Evolutionary conservation across 2,113 vertebrate species (phyloP), one percentile per base, ranked within the genome.

Genomic region (Pomatorhinus ruficollis): DNA sequence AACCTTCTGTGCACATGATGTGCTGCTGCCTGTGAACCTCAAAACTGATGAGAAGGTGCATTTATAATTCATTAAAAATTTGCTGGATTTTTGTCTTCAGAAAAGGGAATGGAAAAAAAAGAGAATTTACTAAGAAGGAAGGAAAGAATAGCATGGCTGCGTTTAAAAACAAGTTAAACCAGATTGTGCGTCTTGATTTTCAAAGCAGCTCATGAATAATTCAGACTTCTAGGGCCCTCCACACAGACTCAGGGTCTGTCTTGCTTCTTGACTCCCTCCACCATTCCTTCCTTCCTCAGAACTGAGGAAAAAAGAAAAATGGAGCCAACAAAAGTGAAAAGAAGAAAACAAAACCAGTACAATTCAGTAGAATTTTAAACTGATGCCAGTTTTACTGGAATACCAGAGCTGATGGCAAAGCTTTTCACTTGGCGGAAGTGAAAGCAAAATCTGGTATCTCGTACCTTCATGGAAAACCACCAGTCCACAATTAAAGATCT

Each of bases 21-120:
- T 76, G 94, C 96, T 85, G 63, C 95, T 89, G 79, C 64, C 81
- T 33, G 79, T 25, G 57, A 96, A 95, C 27, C 35, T 96, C 81
- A n/a, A 40, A 83, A 95, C 49, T 45, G 63, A 78, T 20, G 57
- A 93, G 91, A 95, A 50, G 80, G 71, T 84, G 72, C 76, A 93
- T 85, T 97, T 89, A 97, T 97, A 94, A 98, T 97, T 95, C 96
- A 98, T 97, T 97, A 96, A 96, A 95, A 93, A 97, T 76, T 74
- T 44, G 12, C 79, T 82, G 57, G 59, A 39, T 89, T 97, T 96
- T 91, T 92, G 88, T 94, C 83, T 97, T 92, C 89, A 81, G 70
- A 95, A 90, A 92, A 96, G 47, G 12, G 33, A 15, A 25, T 47
- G 60, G 13, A 6, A 3, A 14, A 82, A 70, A 68, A 49, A 24